Evolutionary conservation across 2,113 vertebrate species (phyloP), one percentile per base, ranked within the genome.

Genomic region (Percina caprodes): DNA sequence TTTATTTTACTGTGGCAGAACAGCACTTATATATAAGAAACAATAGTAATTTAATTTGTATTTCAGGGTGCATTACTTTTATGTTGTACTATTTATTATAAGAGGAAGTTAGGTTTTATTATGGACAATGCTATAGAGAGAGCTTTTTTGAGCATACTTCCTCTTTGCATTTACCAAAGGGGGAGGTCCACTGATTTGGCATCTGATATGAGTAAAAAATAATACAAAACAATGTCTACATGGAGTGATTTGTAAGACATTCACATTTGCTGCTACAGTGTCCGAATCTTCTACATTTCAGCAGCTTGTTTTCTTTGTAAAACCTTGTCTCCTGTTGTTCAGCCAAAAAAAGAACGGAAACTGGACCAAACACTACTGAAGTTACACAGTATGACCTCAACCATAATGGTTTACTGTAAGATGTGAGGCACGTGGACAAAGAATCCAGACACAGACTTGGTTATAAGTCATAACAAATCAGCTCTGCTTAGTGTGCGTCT

Each of bases 101-200:
- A 86, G 91, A 88, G 89, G 90, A 94, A 92, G 86, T 85, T 4
- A 35, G 45, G 33, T 76, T 85, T 78, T 84, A 77, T 82, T 79
- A 70, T 74, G 74, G 52, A 91, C 86, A 87, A 80, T 83, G 55
- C 67, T 70, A 78, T 49, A 79, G 61, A 79, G 51, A 59, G 52
- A 74, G 48, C 56, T 70, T 84, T 84, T 89, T 18, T 67, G 12
- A 80, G 46, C 21, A 21, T 54, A 56, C 83, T 92, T 92, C 87
- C 87, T 86, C 81, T 79, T 83, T 78, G 42, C 39, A 46, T 77
- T 54, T 58, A 71, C 48, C 61, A 42, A 74, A 80, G 67, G 33
- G 16, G 56, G 79, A 56, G 42, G 51, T 35, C 67, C 30, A 55
- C 66, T 77, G 60, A 68, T 49, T n/a, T 33, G 39, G n/a, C n/a